Conservation (phyloP, 1,140 invertebrate species). For the Brachionus sp. region DNA sequence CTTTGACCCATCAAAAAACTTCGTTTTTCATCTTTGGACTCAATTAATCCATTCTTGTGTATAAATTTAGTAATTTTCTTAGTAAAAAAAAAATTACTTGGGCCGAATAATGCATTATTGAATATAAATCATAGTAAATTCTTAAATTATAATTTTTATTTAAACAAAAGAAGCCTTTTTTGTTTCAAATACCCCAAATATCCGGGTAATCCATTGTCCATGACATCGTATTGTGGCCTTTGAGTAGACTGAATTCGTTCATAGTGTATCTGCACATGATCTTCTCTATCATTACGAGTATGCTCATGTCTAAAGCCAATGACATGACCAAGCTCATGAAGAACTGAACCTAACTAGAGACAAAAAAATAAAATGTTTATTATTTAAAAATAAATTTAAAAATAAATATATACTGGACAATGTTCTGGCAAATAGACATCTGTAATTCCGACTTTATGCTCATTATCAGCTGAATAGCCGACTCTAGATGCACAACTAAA, state of each 20-base stretch:
- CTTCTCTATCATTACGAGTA: constrained; percentile 52
- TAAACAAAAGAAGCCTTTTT: background rate
- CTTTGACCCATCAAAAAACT: constrained; percentile 49
- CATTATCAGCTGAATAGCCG: background rate
- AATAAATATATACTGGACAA: constrained; percentile 22
- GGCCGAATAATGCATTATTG: constrained; percentile 49
- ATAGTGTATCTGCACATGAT: constrained; percentile 50
- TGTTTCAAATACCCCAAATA: constrained; percentile 44
- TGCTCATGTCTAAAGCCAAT: constrained; percentile 64
- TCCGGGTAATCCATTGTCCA: constrained; percentile 28
- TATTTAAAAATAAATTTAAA: background rate
- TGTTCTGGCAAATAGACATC: constrained; percentile 43
- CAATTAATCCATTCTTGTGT: constrained; percentile 24
- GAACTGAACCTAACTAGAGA: constrained; percentile 60
- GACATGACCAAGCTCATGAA: constrained; percentile 68
- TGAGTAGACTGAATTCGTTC: constrained; percentile 50
- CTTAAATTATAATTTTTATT: background rate
- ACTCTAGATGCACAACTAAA: constrained; percentile 45
- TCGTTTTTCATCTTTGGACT: constrained; percentile 46
- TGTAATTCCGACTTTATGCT: constrained; percentile 2
- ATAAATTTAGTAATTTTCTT: background rate
- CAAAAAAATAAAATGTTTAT: background rate
- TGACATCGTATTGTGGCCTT: constrained; percentile 6
- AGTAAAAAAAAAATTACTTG: constrained; percentile 19
- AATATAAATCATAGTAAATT: constrained; percentile 48